Conservation (phyloP, 1,140 invertebrate species). For the Drosophila bocqueti region DNA sequence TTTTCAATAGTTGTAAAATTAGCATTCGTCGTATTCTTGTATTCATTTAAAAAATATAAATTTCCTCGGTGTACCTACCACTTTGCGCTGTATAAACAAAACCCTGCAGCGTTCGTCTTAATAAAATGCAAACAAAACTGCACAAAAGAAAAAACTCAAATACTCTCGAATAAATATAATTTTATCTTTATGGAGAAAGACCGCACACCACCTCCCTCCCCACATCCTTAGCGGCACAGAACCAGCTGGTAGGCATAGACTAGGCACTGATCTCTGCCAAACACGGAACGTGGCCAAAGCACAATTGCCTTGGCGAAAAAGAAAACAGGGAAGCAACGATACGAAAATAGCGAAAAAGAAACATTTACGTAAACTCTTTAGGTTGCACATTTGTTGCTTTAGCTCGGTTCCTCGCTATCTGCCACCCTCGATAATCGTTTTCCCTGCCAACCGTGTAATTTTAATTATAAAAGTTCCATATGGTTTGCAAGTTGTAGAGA, state of each 20-base stretch:
- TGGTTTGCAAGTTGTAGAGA: neutral
- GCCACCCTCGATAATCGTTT: conserved; percentile 27
- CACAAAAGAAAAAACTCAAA: conserved; percentile 38
- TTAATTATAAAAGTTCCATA: conserved; percentile 55
- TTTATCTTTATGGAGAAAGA: conserved; percentile 33
- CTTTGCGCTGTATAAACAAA: conserved; percentile 51
- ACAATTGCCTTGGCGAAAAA: conserved; percentile 7
- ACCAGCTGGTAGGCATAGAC: conserved; percentile 4
- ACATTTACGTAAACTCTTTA: conserved; percentile 35
- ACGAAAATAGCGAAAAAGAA: conserved; percentile 26
- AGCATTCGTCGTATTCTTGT: too few species aligned
- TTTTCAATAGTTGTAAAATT: too few species aligned
- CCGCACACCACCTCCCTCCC: conserved; percentile 1
- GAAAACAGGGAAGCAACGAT: conserved; percentile 5
- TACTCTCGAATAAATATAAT: conserved; percentile 30
- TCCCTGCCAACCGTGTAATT: conserved; percentile 51
- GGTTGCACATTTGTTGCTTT: conserved; percentile 14
- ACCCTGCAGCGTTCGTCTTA: conserved; percentile 45
- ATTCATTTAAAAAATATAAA: neutral
- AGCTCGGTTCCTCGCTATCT: neutral
- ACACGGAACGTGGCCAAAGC: conserved; percentile 9
- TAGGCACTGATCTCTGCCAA: conserved; percentile 15
- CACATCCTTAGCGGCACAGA: conserved; percentile 11
- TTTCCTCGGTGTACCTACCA: conserved; percentile 8
- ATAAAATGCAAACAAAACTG: conserved; percentile 63